Evolutionary conservation across 2,113 vertebrate genomes (phyloP).

Genomic region (Progne subis): DNA sequence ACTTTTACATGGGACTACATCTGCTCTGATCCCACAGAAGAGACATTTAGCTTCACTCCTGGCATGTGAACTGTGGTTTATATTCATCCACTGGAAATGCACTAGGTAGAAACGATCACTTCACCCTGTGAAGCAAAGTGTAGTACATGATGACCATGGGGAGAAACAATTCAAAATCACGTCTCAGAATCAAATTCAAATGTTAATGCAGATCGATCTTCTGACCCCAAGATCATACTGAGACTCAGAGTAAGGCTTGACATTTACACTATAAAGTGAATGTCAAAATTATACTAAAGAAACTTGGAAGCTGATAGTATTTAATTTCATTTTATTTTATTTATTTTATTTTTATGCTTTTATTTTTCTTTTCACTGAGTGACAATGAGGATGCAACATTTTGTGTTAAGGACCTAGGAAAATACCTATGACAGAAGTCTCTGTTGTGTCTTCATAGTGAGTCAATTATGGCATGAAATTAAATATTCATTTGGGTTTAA

Average conservation of each 20-base stretch:
- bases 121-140: not conserved
- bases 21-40: not conserved
- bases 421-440: not conserved
- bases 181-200: not conserved
- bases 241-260: not conserved
- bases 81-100: not conserved
- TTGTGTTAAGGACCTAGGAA: not conserved
- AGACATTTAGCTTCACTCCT: not conserved
- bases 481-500: not conserved
- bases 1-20: not conserved
- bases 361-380: not conserved
- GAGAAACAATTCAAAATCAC: not conserved
- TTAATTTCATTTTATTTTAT: not conserved
- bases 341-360: not conserved
- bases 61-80: not conserved
- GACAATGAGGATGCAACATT: not conserved
- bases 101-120: not conserved
- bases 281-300: not conserved
- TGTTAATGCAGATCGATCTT: not conserved
- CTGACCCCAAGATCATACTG: not conserved
- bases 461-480: not conserved
- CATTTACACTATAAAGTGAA: not conserved
- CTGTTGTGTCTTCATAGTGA: not conserved
- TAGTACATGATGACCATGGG: not conserved
- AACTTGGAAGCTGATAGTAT: not conserved